Base-by-base conservation (phyloP, 2,888 invertebrate species). In the Napeogenes inachia region DNA sequence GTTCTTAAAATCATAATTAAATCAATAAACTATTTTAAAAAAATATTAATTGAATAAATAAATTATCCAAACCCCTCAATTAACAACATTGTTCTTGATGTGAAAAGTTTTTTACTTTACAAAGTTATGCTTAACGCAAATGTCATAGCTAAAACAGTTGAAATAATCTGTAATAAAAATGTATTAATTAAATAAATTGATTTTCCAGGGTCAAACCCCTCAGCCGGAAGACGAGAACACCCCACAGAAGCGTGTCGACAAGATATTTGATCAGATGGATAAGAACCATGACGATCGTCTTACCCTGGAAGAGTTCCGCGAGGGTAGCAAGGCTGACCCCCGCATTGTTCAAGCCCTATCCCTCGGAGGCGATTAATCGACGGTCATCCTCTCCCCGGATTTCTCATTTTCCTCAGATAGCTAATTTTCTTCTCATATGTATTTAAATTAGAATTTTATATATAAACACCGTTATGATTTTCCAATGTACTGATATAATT, bases 191-290 rank as follows among this genome's bases (percentile, higher is more conserved):
- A 21, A 21, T 21, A 21, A 21, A 21, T 21, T 21, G 21, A 13
- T 42, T 47, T 81, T 88, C n/a, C 89, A 97, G 97, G 97, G 97
- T 30, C 97, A 97, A 82, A 95, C 95, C 70, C 96, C 97, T 57
- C 94, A 94, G 73, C 93, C 96, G 35, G 97, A 97, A 78, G 97
- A 97, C 79, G 97, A 97, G 79, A 97, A 97, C 83, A 97, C 97
- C 68, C 97, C 97, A 13, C 97, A 98, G 85, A 98, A 98, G 84
- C 93, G 98, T 80, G 99, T 99, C 69, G 98, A 99, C 91, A 98
- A 98, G 89, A 99, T 99, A 82, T 99, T 99, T 91, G 97, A 98
- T 87, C 98, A 98, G 84, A 98, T 98, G 98, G 99, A 99, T 91
- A 99, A 96, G 92, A 98, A 99, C 87, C 98, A 98, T 90, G 99